phyloP scores from a whole-genome alignment of 2,888 invertebrate genomes.

The Harmothoe impar region DNA sequence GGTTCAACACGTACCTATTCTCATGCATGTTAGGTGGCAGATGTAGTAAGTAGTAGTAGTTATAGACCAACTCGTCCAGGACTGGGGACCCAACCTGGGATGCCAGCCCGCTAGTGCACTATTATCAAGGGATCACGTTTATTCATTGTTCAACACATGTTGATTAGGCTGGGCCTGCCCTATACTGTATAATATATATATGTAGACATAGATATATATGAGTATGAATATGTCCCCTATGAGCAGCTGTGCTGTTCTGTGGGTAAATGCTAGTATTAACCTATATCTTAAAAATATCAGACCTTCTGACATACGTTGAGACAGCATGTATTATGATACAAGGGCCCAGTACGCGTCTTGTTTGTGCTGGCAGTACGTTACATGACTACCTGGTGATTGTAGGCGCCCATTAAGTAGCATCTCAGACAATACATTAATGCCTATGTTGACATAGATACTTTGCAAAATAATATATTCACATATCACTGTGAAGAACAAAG shows the following conservation, averaged over 20 bases:
- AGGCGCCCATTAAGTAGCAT: not conserved
- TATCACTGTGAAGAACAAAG: slow-evolving; percentile 11
- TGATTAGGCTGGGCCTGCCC: slow-evolving; percentile 29
- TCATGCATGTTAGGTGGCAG: not conserved
- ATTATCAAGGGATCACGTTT: slow-evolving; percentile 13
- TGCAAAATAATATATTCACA: slow-evolving; percentile 6
- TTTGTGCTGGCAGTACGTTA: slow-evolving; percentile 7
- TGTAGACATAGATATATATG: not conserved
- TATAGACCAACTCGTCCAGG: slow-evolving; percentile 1
- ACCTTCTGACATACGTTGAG: not conserved
- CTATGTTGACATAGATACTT: not conserved
- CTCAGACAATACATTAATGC: not conserved
- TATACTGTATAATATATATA: slow-evolving; percentile 2
- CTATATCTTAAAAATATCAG: not conserved
- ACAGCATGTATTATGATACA: not conserved
- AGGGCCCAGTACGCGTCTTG: not conserved
- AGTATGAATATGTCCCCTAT: not conserved
- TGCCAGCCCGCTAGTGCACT: slow-evolving; percentile 29
- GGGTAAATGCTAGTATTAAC: not conserved
- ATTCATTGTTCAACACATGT: not conserved
- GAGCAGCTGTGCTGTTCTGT: slow-evolving; percentile 1
- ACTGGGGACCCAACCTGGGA: not conserved
- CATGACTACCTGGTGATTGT: not conserved
- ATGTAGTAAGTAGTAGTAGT: not conserved
- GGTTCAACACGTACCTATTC: slow-evolving; percentile 11